Evolutionary conservation across 1,140 invertebrate species (phyloP).

Genomic region (Drosophila arizonae): DNA sequence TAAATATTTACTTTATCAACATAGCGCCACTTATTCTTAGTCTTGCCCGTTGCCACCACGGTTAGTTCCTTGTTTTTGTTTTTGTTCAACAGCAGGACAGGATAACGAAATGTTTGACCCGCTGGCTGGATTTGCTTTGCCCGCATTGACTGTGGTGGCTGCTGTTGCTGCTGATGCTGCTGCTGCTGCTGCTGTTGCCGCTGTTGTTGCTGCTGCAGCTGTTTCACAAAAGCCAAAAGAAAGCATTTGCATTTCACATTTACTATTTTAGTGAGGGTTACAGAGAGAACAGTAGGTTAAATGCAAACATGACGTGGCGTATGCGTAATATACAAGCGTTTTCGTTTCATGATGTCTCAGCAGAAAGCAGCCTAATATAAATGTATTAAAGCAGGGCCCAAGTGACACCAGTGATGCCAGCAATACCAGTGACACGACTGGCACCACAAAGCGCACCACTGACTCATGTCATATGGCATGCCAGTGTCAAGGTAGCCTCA

Average conservation of each 20-base stretch:
- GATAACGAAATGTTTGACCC: conserved; percentile 79
- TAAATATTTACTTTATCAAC: conserved; percentile 82
- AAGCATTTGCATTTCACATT: conserved; percentile 62
- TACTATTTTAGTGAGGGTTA: conserved; percentile 2
- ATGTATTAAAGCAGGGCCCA: background rate
- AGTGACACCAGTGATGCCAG: background rate
- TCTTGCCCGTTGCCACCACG: conserved; percentile 79
- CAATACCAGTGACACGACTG: background rate
- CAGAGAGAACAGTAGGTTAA: conserved; percentile 9
- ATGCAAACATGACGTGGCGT: conserved; percentile 36
- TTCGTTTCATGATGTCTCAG: background rate
- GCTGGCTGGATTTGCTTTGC: conserved; percentile 26
- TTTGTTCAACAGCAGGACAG: conserved; percentile 79
- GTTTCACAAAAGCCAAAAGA: conserved; percentile 69
- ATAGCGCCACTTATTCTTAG: conserved; percentile 82
- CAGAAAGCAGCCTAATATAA: background rate
- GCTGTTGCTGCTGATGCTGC: conserved; percentile 28
- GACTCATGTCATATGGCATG: conserved; percentile 20
- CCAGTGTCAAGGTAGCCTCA: conserved; percentile 32
- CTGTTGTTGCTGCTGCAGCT: conserved; percentile 46
- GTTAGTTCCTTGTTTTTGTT: conserved; percentile 81
- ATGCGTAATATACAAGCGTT: conserved; percentile 41
- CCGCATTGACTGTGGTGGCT: conserved; percentile 26
- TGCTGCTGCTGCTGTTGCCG: conserved; percentile 41
- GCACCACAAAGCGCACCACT: conserved; percentile 1